These are phyloP conservation scores for Dolichomitus sp. DNA, from an alignment of 2,888 invertebrate species.

Conservation along the genomic window DNA sequence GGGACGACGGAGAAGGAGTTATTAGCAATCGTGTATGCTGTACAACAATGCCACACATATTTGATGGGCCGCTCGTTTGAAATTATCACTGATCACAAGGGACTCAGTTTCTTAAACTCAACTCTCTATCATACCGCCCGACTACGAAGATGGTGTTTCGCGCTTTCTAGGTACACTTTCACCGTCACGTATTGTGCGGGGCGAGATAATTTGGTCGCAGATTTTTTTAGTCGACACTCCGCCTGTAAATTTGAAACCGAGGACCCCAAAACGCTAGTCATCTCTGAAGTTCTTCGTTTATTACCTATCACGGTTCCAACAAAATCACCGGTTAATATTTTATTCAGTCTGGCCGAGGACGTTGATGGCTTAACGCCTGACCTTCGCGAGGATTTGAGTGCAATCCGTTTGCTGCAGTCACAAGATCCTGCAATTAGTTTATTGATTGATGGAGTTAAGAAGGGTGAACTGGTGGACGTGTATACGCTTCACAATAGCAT, in stretches of 20 bases:
- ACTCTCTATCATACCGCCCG: slow-evolving; percentile 32
- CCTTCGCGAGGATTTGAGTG: no score
- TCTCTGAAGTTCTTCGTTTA: no score
- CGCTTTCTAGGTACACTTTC: slow-evolving; percentile 44
- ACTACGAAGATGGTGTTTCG: slow-evolving; percentile 24
- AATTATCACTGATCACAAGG: slow-evolving; percentile 32
- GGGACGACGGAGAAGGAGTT: slow-evolving; percentile 73
- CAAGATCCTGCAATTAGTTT: no score
- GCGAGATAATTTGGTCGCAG: slow-evolving; percentile 44
- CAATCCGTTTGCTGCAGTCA: no score
- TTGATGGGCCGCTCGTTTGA: slow-evolving; percentile 32
- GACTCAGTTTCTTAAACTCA: background rate
- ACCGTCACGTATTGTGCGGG: slow-evolving; percentile 46
- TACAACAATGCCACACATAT: background rate
- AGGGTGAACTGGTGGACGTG: background rate
- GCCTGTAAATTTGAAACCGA: background rate
- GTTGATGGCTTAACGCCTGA: no score
- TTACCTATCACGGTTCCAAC: no score
- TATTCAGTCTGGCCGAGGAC: no score
- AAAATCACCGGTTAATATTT: no score
- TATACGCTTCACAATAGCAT: background rate
- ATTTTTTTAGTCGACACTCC: background rate
- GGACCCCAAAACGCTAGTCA: background rate
- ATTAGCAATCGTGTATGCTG: slow-evolving; percentile 47
- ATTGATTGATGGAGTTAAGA: no score